phyloP scores from a whole-genome alignment of 2,113 vertebrate species.

The Delphinus delphis region DNA sequence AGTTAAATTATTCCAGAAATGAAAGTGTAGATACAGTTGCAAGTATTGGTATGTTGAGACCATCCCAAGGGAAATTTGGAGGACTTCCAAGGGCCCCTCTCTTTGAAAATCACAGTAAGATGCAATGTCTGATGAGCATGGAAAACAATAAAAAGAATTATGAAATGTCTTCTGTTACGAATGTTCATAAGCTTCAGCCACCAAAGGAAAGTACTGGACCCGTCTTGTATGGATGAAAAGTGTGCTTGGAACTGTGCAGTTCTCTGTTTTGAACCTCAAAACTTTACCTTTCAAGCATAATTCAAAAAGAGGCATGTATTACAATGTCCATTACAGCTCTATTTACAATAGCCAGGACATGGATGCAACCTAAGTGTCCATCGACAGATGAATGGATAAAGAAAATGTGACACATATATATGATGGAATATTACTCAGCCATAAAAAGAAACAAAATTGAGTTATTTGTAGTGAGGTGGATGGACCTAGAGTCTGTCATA shows the following conservation, averaged over 20 bases:
- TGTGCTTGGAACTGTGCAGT: background rate
- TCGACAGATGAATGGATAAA: too few relatives aligned
- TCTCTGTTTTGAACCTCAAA: background rate
- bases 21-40: background rate
- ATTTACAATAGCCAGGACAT: too few relatives aligned
- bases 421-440: too few relatives aligned
- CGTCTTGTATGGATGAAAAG: background rate
- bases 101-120: background rate
- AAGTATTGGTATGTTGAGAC: background rate
- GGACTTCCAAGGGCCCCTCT: background rate
- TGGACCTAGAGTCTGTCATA: too few relatives aligned
- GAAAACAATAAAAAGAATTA: conserved; percentile 31
- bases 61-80: conserved; percentile 37
- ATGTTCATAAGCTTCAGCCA: background rate
- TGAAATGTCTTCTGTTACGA: background rate
- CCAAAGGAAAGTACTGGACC: background rate
- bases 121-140: background rate
- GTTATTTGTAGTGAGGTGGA: too few relatives aligned
- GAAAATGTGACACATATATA: too few relatives aligned
- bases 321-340: too few relatives aligned
- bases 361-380: too few relatives aligned
- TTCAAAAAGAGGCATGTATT: too few relatives aligned
- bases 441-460: too few relatives aligned
- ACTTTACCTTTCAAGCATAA: background rate
- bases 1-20: background rate